Evolutionary conservation across 2,113 vertebrate genomes (phyloP), one percentile per base, ranked within the genome.

Genomic region (Lates calcarifer): DNA sequence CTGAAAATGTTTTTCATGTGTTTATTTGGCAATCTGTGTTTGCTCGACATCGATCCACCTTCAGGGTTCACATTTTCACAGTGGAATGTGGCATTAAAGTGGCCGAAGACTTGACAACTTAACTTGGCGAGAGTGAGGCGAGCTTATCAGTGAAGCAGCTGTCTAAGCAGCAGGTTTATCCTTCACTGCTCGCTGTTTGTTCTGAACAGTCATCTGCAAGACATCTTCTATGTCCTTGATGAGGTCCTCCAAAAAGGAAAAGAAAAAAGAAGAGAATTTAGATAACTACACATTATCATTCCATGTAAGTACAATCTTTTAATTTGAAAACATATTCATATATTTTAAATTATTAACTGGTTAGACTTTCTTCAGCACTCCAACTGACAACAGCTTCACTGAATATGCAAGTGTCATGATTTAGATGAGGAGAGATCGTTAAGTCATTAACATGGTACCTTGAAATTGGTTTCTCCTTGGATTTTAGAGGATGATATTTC

Each of bases 381-480:
- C 28, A 29, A 22, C 51, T 60, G 53, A 88, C 26, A 45, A 24
- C 35, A 68, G 33, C 26, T 61, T 68, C 8, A 75, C 29, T 69
- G 35, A 79, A 90, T 69, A 81, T 75, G 61, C 61, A 82, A 29
- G 56, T 78, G 79, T 53, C 55, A 83, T 73, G 43, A 82, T 65
- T 77, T 29, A 88, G 75, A 90, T 81, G 47, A 88, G 76, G 53
- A 77, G 67, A 93, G 95, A 97, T 97, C 95, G 95, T 97, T 98
- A 97, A 95, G 95, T 96, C 96, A 96, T 98, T 97, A 97, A 96
- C 96, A 95, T 79, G 92, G 94, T 96, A 97, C 97, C 97, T 99
- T 98, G 96, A 99, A 99, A 98, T 99, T 98, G 95, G 95, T 98
- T 96, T 97, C 95, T 95, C 95, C 97, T 94, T 97, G 96, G 95